Base-by-base conservation (phyloP, 2,797 vertebrate genomes). In the Crocodylus rhombifer region DNA sequence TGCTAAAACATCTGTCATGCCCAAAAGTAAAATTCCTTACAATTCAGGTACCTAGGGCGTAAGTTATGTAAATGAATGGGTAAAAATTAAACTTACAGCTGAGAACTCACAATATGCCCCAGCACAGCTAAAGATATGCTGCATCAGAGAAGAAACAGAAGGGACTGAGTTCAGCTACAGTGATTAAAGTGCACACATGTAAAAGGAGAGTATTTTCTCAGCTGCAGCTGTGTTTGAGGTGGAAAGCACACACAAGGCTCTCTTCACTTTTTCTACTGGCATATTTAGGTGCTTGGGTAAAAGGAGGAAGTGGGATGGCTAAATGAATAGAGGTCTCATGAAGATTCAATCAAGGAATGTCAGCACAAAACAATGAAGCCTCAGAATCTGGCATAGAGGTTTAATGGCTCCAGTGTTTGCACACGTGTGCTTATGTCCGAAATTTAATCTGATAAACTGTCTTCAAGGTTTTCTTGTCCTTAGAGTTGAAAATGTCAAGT, bases 141-240 rank as follows among this genome's bases (percentile, higher is more conserved):
- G 90, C 77, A 79, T 11, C 0, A n/a, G 77, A 77, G 87, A 92
- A 89, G 94, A 81, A 88, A 84, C 67, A 93, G 92, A 83, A 96
- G 79, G 80, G 87, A 96, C 89, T 64, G 88, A 75, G 89, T 87
- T 94, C 2, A 1, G 6, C 84, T 42, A 80, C 7, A 86, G 82
- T 42, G 84, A 96, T 95, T 97, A 61, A 96, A 97, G 94, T 65
- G 79, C 93, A 95, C 80, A 96, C 95, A 96, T 94, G 91, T 97
- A 96, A 96, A 91, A 95, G 91, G 93, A 26, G 0, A 88, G 91
- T 97, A 97, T 97, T 96, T 97, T 94, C 92, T 96, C 95, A 97
- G 96, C 96, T 97, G 96, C 95, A 97, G 94, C 94, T 97, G 94
- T 95, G 94, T 95, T 96, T 97, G 94, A 95, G 95, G 95, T 97